phyloP scores from a whole-genome alignment of 2,888 invertebrate species.

The Dromius quadrimaculatus region DNA sequence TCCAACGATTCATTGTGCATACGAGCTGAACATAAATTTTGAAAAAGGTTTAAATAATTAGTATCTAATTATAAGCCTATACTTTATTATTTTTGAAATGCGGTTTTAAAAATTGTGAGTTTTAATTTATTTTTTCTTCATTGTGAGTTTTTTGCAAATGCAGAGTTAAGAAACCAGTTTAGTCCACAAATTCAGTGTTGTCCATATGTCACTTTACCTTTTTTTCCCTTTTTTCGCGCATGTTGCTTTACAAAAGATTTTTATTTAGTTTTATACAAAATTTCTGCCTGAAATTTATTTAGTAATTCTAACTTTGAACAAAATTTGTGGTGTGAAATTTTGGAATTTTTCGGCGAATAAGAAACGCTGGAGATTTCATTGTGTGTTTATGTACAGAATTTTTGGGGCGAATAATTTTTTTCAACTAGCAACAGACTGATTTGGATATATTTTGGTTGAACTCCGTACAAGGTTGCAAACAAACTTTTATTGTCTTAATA shows the following conservation, averaged over 20 bases:
- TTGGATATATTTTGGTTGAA: too few relatives aligned
- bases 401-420: too few relatives aligned
- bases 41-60: conserved; percentile 1
- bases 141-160: conserved; percentile 17
- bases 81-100: conserved; percentile 13
- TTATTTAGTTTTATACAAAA: conserved; percentile 3
- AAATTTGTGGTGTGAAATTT: neutral
- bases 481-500: too few relatives aligned
- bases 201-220: conserved; percentile 29
- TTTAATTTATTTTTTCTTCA: too few relatives aligned
- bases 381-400: too few relatives aligned
- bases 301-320: neutral
- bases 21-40: neutral
- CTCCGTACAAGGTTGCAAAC: too few relatives aligned
- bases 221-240: conserved; percentile 3
- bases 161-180: conserved; percentile 33
- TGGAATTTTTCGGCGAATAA: too few relatives aligned
- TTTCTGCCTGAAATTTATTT: neutral
- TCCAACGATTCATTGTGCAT: neutral
- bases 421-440: too few relatives aligned
- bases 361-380: too few relatives aligned
- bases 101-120: neutral
- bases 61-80: too few relatives aligned
- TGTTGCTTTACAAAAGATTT: conserved; percentile 15
- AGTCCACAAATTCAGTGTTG: conserved; percentile 28